Evolutionary conservation across 2,888 invertebrate genomes (phyloP).

Genomic region (Rutpela maculata): DNA sequence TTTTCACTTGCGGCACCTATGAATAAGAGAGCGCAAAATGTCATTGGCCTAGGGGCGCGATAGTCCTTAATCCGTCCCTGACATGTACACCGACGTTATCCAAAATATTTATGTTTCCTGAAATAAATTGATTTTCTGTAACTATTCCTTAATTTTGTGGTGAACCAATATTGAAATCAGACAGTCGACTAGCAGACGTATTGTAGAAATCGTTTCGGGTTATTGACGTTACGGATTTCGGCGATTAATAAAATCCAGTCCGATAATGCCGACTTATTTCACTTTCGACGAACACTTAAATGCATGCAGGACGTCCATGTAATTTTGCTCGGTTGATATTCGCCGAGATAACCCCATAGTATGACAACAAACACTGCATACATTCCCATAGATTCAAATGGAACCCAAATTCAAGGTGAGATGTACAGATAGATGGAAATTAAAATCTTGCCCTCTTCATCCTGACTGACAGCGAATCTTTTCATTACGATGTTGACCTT

Average conservation of each 20-base stretch:
- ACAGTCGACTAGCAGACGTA: neutral
- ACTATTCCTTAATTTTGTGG: neutral
- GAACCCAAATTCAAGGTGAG: conserved; percentile 57
- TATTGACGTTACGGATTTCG: neutral
- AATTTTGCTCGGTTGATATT: conserved; percentile 25
- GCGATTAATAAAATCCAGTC: neutral
- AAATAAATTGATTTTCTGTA: too few species aligned
- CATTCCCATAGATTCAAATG: conserved; percentile 38
- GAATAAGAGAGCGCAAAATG: too few species aligned
- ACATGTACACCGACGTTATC: too few species aligned
- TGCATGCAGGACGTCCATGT: conserved; percentile 14
- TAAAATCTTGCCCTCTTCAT: conserved; percentile 65
- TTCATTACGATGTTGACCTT: conserved; percentile 62
- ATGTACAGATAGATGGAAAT: conserved; percentile 60
- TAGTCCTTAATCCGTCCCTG: too few species aligned
- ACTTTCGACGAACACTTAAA: neutral
- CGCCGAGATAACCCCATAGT: conserved; percentile 21
- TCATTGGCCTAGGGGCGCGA: too few species aligned
- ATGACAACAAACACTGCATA: conserved; percentile 33
- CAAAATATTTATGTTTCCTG: too few species aligned
- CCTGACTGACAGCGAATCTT: conserved; percentile 66
- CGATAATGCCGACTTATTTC: neutral
- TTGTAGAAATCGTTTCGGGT: neutral
- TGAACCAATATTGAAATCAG: neutral
- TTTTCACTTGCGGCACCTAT: too few species aligned